A percentile compares a stretch with the other conserved stretches of the same genome.
Conservation (phyloP, 2,113 vertebrate species). For the Heptranchias perlo region DNA sequence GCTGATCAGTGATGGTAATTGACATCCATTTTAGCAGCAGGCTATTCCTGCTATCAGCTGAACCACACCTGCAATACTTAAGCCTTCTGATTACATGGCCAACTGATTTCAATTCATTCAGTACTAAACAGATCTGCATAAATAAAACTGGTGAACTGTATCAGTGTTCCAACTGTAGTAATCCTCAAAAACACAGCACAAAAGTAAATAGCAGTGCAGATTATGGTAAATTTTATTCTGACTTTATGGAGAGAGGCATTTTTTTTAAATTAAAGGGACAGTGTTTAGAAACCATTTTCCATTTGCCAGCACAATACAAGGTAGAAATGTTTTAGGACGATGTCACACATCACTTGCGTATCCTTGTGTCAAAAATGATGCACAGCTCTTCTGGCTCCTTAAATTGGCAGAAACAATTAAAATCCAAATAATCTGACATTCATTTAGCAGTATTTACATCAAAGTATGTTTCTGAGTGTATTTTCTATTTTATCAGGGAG, state of each 20-base stretch:
- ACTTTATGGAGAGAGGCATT: neutral
- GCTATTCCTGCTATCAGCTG: neutral
- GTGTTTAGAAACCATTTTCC: neutral
- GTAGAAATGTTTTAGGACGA: neutral
- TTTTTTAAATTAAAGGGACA: neutral
- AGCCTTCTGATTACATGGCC: neutral
- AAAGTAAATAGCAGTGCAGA: neutral
- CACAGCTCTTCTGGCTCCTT: neutral
- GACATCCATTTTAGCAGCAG: neutral
- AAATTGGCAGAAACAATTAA: neutral
- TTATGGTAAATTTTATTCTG: neutral
- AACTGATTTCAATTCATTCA: neutral
- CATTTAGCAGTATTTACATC: neutral
- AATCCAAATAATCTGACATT: neutral
- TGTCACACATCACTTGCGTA: too few species aligned
- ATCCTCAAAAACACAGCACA: neutral
- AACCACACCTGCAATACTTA: conserved; percentile 1
- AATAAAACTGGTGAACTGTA: neutral
- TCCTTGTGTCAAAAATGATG: neutral
- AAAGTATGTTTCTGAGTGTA: neutral
- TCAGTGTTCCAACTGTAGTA: neutral
- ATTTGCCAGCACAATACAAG: neutral
- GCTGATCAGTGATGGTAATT: neutral
- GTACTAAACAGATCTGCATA: neutral
- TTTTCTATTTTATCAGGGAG: neutral